Evolutionary conservation across 1,140 invertebrate genomes (phyloP).

Genomic region (Habropoda laboriosa): DNA sequence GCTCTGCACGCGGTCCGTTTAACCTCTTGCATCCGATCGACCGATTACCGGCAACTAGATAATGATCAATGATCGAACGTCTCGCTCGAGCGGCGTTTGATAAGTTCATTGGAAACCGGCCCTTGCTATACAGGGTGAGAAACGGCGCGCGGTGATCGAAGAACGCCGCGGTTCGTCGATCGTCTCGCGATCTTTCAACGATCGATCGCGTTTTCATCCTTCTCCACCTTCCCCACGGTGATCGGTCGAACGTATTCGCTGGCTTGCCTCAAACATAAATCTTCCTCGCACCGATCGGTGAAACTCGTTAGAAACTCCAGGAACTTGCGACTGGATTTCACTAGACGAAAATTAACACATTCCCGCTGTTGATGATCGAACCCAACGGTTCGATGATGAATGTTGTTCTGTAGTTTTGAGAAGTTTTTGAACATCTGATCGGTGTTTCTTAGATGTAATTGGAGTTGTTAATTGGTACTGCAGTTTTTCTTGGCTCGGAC

Average conservation of each 20-base stretch:
- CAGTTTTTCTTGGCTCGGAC: too few relatives aligned
- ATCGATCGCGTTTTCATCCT: conserved; percentile 34
- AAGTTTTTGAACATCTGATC: too few relatives aligned
- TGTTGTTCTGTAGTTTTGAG: too few relatives aligned
- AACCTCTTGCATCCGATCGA: conserved; percentile 65
- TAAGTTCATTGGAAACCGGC: conserved; percentile 66
- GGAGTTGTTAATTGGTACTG: too few relatives aligned
- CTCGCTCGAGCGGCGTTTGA: conserved; percentile 60
- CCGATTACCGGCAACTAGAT: conserved; percentile 56
- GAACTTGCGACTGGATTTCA: conserved; percentile 16
- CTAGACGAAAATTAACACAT: conserved; percentile 6
- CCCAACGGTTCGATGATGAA: too few relatives aligned
- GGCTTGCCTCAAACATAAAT: conserved; percentile 36
- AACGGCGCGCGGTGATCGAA: background rate
- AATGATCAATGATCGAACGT: conserved; percentile 63
- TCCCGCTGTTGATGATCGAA: background rate
- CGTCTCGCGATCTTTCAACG: conserved; percentile 30
- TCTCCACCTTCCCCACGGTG: background rate
- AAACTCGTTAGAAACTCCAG: conserved; percentile 54
- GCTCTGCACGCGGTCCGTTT: conserved; percentile 45
- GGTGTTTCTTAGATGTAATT: too few relatives aligned
- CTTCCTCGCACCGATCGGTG: conserved; percentile 52
- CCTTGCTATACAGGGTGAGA: background rate
- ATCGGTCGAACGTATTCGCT: conserved; percentile 6
- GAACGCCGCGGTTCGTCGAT: conserved; percentile 32